phyloP scores from a whole-genome alignment of 2,888 invertebrate genomes.

The Lampropteryx suffumata region DNA sequence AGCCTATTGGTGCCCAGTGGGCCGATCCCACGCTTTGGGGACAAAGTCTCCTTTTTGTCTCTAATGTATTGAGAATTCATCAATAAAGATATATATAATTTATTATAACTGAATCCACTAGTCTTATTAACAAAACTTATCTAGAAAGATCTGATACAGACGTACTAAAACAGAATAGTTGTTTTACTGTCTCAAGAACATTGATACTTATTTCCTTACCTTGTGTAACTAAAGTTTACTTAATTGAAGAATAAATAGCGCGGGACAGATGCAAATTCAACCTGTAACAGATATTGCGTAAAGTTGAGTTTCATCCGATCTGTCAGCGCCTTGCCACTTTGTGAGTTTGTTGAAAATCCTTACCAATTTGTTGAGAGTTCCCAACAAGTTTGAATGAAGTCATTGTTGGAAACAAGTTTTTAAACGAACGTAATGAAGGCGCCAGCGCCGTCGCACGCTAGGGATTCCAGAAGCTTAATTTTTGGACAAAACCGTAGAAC shows the following conservation, averaged over 20 bases:
- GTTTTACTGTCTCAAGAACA: too few relatives aligned
- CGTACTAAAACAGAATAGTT: too few relatives aligned
- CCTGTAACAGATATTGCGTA: slow-evolving; percentile 34
- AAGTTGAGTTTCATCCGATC: slow-evolving; percentile 33
- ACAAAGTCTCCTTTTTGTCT: slow-evolving; percentile 40
- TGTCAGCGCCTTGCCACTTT: slow-evolving; percentile 31
- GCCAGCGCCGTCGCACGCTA: slow-evolving; percentile 22
- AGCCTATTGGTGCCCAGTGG: slow-evolving; percentile 42
- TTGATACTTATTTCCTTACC: slow-evolving; percentile 1
- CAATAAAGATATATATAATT: background rate
- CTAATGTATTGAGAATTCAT: slow-evolving; percentile 23
- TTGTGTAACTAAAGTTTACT: slow-evolving; percentile 23
- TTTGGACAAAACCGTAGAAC: slow-evolving; percentile 14
- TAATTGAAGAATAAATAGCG: slow-evolving; percentile 36
- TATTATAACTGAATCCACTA: background rate
- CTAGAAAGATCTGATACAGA: too few relatives aligned
- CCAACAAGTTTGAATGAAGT: slow-evolving; percentile 34
- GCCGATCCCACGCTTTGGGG: slow-evolving; percentile 23
- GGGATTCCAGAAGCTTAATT: slow-evolving; percentile 5
- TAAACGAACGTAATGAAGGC: slow-evolving; percentile 25
- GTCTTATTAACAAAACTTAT: too few relatives aligned
- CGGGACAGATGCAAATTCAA: slow-evolving; percentile 28
- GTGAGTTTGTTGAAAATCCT: slow-evolving; percentile 33
- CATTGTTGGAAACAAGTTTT: slow-evolving; percentile 32
- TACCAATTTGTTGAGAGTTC: slow-evolving; percentile 18